Evolutionary conservation across 2,113 vertebrate genomes (phyloP).

Genomic region (Isurus oxyrinchus): DNA sequence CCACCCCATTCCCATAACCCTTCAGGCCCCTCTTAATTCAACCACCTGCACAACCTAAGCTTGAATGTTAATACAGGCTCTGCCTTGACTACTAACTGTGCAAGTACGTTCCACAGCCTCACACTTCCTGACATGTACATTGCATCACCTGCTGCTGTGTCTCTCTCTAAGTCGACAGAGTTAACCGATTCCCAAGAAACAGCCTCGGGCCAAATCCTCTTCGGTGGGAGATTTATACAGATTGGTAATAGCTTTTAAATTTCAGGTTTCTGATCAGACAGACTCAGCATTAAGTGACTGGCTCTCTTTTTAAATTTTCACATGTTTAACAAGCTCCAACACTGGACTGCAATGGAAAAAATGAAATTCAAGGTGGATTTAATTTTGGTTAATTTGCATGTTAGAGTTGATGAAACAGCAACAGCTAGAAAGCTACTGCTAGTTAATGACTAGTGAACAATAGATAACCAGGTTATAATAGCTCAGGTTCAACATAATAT

Average conservation of each 20-base stretch:
- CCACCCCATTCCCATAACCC: not conserved
- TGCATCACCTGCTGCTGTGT: not conserved
- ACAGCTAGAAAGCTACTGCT: not conserved
- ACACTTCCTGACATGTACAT: not conserved
- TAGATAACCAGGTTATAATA: not conserved
- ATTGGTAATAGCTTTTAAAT: not conserved
- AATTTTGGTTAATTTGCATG: not conserved
- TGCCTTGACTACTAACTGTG: not conserved
- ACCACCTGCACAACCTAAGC: not conserved
- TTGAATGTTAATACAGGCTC: too few relatives aligned
- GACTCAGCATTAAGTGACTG: too few relatives aligned
- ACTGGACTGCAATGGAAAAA: not conserved
- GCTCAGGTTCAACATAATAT: not conserved
- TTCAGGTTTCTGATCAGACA: not conserved
- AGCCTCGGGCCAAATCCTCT: not conserved
- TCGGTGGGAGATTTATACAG: not conserved
- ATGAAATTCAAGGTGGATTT: not conserved
- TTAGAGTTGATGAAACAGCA: not conserved
- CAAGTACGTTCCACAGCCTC: not conserved
- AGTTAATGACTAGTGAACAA: too few relatives aligned
- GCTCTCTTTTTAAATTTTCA: not conserved
- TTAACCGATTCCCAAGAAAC: not conserved
- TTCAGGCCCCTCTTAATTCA: not conserved
- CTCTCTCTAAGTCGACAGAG: not conserved
- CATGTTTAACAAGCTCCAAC: not conserved